A percentile compares a stretch with the other conserved stretches of the same genome.
These are phyloP conservation scores for Daboia siamensis DNA, from an alignment of 2,113 vertebrate species.

Conservation along the genomic window DNA sequence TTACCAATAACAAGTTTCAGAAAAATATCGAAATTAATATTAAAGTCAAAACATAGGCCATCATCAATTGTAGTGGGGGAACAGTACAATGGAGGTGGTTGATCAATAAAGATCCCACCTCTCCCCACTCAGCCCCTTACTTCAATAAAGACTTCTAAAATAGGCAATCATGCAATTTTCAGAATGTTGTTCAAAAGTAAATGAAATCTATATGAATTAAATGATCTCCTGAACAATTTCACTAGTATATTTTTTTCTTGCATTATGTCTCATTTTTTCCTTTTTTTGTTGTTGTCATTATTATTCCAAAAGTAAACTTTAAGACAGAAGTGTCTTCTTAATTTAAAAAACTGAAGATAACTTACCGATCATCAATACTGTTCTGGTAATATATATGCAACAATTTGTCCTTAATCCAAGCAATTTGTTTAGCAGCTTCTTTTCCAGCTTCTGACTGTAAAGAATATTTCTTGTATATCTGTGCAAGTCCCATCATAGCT, in stretches of 20 bases:
- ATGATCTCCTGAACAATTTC: background rate
- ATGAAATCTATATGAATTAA: background rate
- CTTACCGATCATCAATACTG: conserved; percentile 96
- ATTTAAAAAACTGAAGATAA: background rate
- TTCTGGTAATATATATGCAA: conserved; percentile 99
- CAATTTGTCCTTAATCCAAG: conserved; percentile 98
- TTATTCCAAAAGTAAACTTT: background rate
- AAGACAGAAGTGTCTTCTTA: background rate
- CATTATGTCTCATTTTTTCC: background rate
- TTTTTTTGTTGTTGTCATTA: background rate
- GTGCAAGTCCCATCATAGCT: conserved; percentile 99
- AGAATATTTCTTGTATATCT: conserved; percentile 96
- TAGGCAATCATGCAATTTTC: background rate
- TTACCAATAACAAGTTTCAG: conserved; percentile 9
- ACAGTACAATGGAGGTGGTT: background rate
- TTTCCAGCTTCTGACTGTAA: conserved; percentile 94
- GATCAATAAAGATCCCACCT: background rate
- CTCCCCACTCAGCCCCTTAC: no score
- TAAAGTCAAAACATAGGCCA: conserved; percentile 9
- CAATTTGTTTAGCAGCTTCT: conserved; percentile 95
- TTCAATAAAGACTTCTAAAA: background rate
- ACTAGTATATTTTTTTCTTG: background rate
- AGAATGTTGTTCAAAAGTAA: background rate
- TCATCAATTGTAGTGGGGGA: background rate
- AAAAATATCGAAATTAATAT: background rate